phyloP scores from a whole-genome alignment of 2,888 invertebrate genomes.

The Sepioteuthis lessoniana region DNA sequence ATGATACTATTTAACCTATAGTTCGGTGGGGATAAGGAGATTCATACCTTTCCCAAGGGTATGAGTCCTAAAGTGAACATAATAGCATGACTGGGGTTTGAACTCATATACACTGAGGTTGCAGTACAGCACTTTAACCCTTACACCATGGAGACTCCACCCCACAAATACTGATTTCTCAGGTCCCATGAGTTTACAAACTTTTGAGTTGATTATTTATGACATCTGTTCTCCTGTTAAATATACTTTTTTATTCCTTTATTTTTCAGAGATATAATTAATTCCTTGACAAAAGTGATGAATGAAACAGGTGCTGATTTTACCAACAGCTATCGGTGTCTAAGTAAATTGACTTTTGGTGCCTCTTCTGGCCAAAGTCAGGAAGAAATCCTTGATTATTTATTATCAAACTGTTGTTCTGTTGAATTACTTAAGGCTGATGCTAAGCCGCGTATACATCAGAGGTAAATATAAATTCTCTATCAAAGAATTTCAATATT shows the following conservation, averaged over 20 bases:
- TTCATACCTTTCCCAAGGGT: too few relatives aligned
- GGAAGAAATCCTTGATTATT: conserved; percentile 54
- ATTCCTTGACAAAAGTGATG: conserved; percentile 80
- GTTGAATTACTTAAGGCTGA: conserved; percentile 67
- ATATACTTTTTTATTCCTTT: neutral
- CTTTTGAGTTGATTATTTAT: too few relatives aligned
- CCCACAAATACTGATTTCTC: too few relatives aligned
- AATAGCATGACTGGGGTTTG: too few relatives aligned
- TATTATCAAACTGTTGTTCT: conserved; percentile 72
- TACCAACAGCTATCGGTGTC: conserved; percentile 76
- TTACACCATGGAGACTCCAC: too few relatives aligned
- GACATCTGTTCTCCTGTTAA: too few relatives aligned
- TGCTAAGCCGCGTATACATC: conserved; percentile 70
- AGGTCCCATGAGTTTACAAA: too few relatives aligned
- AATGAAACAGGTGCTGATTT: conserved; percentile 81
- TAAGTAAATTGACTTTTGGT: conserved; percentile 68
- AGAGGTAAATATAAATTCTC: conserved; percentile 62
- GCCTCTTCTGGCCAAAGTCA: conserved; percentile 56
- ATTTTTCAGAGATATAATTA: conserved; percentile 73
- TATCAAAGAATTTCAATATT: neutral
- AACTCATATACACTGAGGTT: too few relatives aligned
- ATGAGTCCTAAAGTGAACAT: too few relatives aligned
- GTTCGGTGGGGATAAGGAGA: too few relatives aligned
- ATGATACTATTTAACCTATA: too few relatives aligned
- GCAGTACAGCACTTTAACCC: too few relatives aligned